These are phyloP conservation scores for Sarcophilus harrisii DNA, from an alignment of 2,797 vertebrate genomes.

Conservation along the genomic window DNA sequence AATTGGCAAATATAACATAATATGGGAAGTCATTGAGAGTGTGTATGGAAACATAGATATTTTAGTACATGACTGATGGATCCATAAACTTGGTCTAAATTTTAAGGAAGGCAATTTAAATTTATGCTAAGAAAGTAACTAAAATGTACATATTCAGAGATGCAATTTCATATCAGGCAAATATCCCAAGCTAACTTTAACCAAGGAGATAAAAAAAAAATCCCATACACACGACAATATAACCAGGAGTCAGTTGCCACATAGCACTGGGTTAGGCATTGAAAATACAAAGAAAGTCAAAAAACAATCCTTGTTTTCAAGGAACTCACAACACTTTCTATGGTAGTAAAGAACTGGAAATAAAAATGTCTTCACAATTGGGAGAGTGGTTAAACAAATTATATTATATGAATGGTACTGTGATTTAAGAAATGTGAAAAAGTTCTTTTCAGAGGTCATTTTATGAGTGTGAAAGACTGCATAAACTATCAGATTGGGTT, in stretches of 20 bases:
- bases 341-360: not conserved
- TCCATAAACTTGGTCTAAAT: not conserved
- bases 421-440: not conserved
- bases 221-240: not conserved
- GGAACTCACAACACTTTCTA: not conserved
- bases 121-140: not conserved
- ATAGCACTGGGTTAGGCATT: not conserved
- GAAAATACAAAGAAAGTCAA: not conserved
- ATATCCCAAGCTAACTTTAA: not conserved
- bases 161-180: too few species aligned
- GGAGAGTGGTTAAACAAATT: not conserved
- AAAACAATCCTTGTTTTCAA: not conserved
- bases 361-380: not conserved
- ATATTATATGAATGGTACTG: not conserved
- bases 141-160: not conserved
- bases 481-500: not conserved
- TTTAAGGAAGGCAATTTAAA: not conserved
- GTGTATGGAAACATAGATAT: not conserved
- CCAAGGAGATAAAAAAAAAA: not conserved
- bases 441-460: not conserved
- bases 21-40: not conserved
- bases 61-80: not conserved
- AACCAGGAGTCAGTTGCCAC: not conserved
- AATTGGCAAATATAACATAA: not conserved
- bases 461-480: not conserved